A percentile compares a stretch with the other conserved stretches of the same genome.
phyloP scores from a whole-genome alignment of 2,797 vertebrate species.

The Nyctibius grandis region DNA sequence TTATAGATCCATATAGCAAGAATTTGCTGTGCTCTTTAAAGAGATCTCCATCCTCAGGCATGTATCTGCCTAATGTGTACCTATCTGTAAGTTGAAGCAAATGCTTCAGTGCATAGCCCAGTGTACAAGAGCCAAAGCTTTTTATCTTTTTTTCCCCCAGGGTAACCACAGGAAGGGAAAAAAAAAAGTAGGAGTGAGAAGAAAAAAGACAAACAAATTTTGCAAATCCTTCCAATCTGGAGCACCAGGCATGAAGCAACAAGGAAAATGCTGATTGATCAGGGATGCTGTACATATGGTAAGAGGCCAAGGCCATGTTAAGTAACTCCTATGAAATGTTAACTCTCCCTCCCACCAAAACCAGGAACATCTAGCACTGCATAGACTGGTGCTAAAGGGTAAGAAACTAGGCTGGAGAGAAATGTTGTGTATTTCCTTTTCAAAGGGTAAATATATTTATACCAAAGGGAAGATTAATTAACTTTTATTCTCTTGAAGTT shows the following conservation, averaged over 20 bases:
- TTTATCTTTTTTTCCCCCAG: constrained; percentile 27
- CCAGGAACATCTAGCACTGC: background rate
- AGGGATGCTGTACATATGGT: constrained; percentile 16
- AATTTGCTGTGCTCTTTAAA: constrained; percentile 28
- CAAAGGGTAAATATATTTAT: background rate
- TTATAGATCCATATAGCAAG: background rate
- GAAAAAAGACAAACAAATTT: constrained; percentile 60
- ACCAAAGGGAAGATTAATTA: background rate
- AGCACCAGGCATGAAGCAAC: constrained; percentile 46
- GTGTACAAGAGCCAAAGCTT: constrained; percentile 49
- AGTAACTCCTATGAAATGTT: background rate
- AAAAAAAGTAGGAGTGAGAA: background rate
- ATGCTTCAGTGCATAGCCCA: constrained; percentile 5
- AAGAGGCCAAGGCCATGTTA: constrained; percentile 62
- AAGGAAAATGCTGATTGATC: constrained; percentile 57
- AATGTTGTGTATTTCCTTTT: background rate
- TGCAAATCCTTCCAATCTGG: constrained; percentile 47
- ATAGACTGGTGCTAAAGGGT: background rate
- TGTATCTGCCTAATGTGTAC: background rate
- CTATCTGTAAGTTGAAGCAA: constrained; percentile 59
- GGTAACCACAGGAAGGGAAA: background rate
- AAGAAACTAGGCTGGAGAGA: background rate
- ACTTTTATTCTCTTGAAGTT: background rate
- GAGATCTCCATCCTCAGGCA: constrained; percentile 6
- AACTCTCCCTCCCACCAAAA: background rate